These are phyloP conservation scores for Rhodinocichla rosea DNA, from an alignment of 2,113 vertebrate genomes.

Conservation along the genomic window DNA sequence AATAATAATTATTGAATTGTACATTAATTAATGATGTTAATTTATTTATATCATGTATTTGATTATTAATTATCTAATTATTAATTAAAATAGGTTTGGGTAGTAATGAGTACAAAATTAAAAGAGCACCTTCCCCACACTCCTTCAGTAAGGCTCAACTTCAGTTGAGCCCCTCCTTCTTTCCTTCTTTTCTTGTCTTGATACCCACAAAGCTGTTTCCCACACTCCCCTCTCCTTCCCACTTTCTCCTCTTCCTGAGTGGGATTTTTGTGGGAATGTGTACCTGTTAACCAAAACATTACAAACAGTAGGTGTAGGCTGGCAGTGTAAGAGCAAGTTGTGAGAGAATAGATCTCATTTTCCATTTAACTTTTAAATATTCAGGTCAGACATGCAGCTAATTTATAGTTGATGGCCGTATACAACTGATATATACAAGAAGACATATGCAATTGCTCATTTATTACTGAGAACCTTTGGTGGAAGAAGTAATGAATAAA, in stretches of 20 bases:
- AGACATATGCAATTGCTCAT: not conserved
- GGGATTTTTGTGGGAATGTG: not conserved
- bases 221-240: rapidly evolving
- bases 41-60: too few relatives aligned
- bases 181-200: not conserved
- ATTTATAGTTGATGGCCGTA: not conserved
- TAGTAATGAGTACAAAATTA: not conserved
- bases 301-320: not conserved
- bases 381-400: not conserved
- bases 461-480: not conserved
- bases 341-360: not conserved
- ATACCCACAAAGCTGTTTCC: not conserved
- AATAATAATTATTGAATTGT: not conserved
- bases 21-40: too few relatives aligned
- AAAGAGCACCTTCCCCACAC: not conserved
- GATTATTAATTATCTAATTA: not conserved
- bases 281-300: not conserved
- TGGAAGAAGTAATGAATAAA: not conserved
- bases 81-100: not conserved
- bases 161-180: not conserved
- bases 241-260: not conserved
- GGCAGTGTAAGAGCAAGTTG: not conserved
- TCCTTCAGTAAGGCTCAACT: not conserved
- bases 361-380: not conserved
- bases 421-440: not conserved